phyloP scores from a whole-genome alignment of 2,113 vertebrate species.

The Catharus bicknelli region DNA sequence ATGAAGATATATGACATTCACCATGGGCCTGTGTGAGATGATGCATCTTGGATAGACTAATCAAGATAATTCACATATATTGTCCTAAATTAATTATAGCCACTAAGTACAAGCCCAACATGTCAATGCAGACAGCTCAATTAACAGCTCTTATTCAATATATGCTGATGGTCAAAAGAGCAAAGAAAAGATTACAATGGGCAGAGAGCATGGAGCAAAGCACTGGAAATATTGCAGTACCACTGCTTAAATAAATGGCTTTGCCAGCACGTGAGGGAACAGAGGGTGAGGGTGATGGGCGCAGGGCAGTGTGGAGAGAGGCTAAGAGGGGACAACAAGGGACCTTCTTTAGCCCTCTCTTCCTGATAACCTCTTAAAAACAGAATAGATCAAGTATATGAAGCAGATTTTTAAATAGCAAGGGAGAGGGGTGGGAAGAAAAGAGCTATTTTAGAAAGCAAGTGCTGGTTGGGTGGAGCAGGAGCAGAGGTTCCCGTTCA shows the following conservation, averaged over 20 bases:
- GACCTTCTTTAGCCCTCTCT: background rate
- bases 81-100: conserved; percentile 62
- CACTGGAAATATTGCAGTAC: background rate
- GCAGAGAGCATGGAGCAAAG: background rate
- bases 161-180: conserved; percentile 44
- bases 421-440: background rate
- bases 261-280: accelerated
- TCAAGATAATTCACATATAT: conserved; percentile 59
- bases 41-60: conserved; percentile 52
- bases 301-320: background rate
- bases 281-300: background rate
- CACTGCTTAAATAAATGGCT: background rate
- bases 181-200: conserved; percentile 6
- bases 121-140: conserved; percentile 57
- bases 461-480: background rate
- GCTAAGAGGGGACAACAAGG: background rate
- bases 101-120: conserved; percentile 57
- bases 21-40: background rate
- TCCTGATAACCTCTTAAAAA: background rate
- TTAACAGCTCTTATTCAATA: conserved; percentile 49
- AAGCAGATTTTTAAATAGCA: background rate
- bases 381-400: background rate
- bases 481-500: accelerated
- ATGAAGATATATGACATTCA: background rate
- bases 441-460: background rate